Percentiles rank a stretch among this genome's conserved stretches.
phyloP scores from a whole-genome alignment of 2,113 vertebrate species.

The Eudyptes chrysolophus region DNA sequence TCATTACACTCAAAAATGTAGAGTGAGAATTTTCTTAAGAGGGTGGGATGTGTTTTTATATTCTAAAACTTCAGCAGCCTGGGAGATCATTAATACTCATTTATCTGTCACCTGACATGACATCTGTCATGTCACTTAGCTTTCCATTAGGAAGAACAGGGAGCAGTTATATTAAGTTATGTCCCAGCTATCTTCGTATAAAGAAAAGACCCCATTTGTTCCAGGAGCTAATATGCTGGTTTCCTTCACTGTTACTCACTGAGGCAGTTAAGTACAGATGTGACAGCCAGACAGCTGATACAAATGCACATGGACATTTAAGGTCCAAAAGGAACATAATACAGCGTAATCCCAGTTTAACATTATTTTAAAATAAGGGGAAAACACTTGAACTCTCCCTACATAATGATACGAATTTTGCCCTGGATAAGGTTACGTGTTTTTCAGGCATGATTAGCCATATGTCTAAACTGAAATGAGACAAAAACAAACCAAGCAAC shows the following conservation, averaged over 20 bases:
- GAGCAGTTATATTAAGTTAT: slow-evolving; percentile 44
- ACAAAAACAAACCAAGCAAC: slow-evolving; percentile 37
- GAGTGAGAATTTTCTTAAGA: background rate
- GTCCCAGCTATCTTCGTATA: slow-evolving; percentile 19
- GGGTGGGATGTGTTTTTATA: background rate
- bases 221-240: slow-evolving; percentile 38
- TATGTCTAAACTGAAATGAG: slow-evolving; percentile 58
- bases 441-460: slow-evolving; percentile 64
- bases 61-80: background rate
- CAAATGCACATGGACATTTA: slow-evolving; percentile 46
- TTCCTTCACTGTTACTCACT: slow-evolving; percentile 32
- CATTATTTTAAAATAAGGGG: slow-evolving; percentile 40
- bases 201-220: slow-evolving; percentile 48
- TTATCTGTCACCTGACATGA: slow-evolving; percentile 43
- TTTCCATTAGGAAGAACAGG: slow-evolving; percentile 19
- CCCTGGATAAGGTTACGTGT: slow-evolving; percentile 55
- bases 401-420: slow-evolving; percentile 46
- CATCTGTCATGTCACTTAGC: slow-evolving; percentile 34
- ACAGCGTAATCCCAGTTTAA: slow-evolving; percentile 46
- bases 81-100: background rate
- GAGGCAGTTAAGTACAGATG: slow-evolving; percentile 16
- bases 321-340: slow-evolving; percentile 40
- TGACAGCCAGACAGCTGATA: slow-evolving; percentile 48
- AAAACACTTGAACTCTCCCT: slow-evolving; percentile 52
- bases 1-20: background rate